These are phyloP conservation scores for Trilocha varians DNA, from an alignment of 2,888 invertebrate species.

Conservation along the genomic window DNA sequence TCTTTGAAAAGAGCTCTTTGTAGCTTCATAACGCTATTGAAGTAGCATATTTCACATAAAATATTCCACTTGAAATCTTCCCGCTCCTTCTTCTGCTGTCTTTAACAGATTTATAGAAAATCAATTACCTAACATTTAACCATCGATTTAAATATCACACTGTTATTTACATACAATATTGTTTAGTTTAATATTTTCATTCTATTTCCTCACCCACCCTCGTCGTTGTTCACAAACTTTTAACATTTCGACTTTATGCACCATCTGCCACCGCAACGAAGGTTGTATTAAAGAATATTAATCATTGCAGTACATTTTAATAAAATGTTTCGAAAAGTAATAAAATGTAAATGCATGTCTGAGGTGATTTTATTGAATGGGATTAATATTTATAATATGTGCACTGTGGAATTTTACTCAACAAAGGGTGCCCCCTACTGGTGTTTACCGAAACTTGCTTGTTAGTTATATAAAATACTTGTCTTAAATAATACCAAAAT, in stretches of 20 bases:
- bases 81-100: not conserved
- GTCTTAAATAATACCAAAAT: too few relatives aligned
- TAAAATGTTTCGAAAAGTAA: not conserved
- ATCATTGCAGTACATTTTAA: constrained; percentile 4
- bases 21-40: too few relatives aligned
- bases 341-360: too few relatives aligned
- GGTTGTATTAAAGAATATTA: constrained; percentile 28
- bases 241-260: constrained; percentile 48
- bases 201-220: not conserved
- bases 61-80: constrained; percentile 1
- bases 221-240: constrained; percentile 33
- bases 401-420: too few relatives aligned
- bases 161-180: not conserved
- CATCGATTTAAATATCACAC: not conserved
- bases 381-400: too few relatives aligned
- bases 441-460: too few relatives aligned
- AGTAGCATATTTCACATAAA: constrained; percentile 1
- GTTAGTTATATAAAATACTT: too few relatives aligned
- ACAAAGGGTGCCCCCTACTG: too few relatives aligned
- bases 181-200: too few relatives aligned
- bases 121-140: not conserved
- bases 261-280: constrained; percentile 40
- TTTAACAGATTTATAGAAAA: not conserved
- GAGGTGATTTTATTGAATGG: too few relatives aligned
- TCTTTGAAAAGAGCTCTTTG: too few relatives aligned